Conservation (phyloP, 1,140 invertebrate genomes). For the Drosophila fuyamai region DNA sequence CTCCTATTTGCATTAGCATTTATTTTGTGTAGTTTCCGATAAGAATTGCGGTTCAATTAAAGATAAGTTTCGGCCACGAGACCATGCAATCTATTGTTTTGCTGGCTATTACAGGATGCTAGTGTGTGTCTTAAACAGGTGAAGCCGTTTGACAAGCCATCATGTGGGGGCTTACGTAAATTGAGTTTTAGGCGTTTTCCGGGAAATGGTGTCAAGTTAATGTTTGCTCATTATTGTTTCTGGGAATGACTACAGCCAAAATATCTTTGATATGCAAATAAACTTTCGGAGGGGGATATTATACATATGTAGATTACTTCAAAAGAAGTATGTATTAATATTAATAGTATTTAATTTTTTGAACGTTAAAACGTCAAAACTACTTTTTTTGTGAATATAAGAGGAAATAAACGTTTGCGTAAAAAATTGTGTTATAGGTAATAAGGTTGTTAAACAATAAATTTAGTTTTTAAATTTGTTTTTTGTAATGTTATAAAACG, state of each 20-base stretch:
- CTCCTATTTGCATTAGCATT: constrained; percentile 18
- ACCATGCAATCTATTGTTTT: constrained; percentile 34
- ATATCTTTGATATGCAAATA: not conserved
- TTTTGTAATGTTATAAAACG: too few species aligned
- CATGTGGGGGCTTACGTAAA: constrained; percentile 49
- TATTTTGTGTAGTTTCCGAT: constrained; percentile 66
- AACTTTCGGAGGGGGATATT: too few species aligned
- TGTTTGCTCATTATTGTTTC: constrained; percentile 74
- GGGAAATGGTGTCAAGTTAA: constrained; percentile 73
- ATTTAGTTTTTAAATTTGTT: too few species aligned
- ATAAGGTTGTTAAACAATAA: too few species aligned
- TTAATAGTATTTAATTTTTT: too few species aligned
- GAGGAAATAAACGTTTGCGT: too few species aligned
- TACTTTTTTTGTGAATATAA: too few species aligned
- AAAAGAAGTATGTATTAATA: too few species aligned
- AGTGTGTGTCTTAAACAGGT: constrained; percentile 61
- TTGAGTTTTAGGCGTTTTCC: constrained; percentile 64
- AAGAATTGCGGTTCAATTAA: constrained; percentile 65
- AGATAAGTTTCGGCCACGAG: constrained; percentile 61
- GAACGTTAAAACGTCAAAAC: too few species aligned
- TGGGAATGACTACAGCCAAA: constrained; percentile 50
- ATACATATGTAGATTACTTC: not conserved
- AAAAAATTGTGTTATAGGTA: too few species aligned
- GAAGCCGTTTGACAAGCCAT: constrained; percentile 59
- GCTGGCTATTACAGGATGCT: constrained; percentile 61